phyloP scores from a whole-genome alignment of 1,140 invertebrate species.

The Chrysopa pallens region DNA sequence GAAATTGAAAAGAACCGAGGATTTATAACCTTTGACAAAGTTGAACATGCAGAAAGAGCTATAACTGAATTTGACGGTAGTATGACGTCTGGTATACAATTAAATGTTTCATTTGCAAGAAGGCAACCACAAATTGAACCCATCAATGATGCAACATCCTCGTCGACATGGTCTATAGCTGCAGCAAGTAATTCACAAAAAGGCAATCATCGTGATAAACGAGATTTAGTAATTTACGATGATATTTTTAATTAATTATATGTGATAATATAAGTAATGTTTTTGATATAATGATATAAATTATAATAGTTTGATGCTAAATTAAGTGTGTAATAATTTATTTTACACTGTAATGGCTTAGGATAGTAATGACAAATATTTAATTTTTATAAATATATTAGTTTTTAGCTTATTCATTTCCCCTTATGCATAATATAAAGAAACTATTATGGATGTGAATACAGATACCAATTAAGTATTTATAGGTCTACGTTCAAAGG shows the following conservation, averaged over 20 bases:
- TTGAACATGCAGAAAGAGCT: slow-evolving; percentile 69
- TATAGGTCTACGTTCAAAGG: too few species aligned
- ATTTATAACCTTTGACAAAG: slow-evolving; percentile 84
- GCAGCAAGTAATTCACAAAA: slow-evolving; percentile 69
- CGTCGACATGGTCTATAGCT: slow-evolving; percentile 58
- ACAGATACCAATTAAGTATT: too few species aligned
- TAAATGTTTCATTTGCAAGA: slow-evolving; percentile 66
- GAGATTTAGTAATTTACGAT: slow-evolving; percentile 50
- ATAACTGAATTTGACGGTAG: slow-evolving; percentile 75
- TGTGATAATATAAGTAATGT: background rate
- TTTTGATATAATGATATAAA: too few species aligned
- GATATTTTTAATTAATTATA: slow-evolving; percentile 32
- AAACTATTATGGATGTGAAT: too few species aligned
- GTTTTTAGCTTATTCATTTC: too few species aligned
- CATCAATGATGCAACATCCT: slow-evolving; percentile 56
- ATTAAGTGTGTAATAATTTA: too few species aligned
- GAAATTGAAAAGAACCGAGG: slow-evolving; percentile 79
- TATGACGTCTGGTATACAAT: slow-evolving; percentile 56
- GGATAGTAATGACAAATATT: too few species aligned
- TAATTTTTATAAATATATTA: too few species aligned
- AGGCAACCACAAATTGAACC: slow-evolving; percentile 66
- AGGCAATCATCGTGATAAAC: slow-evolving; percentile 54
- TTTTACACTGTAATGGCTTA: too few species aligned
- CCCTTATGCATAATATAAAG: too few species aligned
- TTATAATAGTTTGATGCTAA: too few species aligned